Percentiles rank a stretch among this genome's conserved stretches.
Conservation (phyloP, 1,140 invertebrate species). For the Amyelois transitella region DNA sequence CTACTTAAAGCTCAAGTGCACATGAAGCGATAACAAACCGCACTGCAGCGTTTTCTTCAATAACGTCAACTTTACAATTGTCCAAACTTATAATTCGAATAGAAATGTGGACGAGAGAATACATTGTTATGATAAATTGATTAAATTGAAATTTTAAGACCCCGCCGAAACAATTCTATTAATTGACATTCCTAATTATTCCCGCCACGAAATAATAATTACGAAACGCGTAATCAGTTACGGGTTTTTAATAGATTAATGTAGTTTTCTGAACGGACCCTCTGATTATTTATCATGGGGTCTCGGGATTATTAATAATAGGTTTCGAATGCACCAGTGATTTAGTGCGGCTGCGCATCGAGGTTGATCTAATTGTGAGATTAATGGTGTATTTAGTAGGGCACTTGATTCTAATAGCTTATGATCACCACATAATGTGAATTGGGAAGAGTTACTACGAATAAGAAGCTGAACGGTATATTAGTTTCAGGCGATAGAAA, state of each 20-base stretch:
- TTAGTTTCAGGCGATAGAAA: too few relatives aligned
- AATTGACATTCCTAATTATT: constrained; percentile 17
- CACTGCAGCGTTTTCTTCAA: too few relatives aligned
- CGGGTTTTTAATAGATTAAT: constrained; percentile 11
- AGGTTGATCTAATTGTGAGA: neutral
- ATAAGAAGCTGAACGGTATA: too few relatives aligned
- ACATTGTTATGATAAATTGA: too few relatives aligned
- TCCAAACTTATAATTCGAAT: too few relatives aligned
- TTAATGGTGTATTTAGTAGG: neutral
- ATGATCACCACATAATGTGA: neutral
- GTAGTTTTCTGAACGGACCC: neutral
- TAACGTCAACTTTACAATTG: too few relatives aligned
- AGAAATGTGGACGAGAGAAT: too few relatives aligned
- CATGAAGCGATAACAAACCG: too few relatives aligned
- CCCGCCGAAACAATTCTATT: constrained; percentile 1
- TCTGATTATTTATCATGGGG: constrained; percentile 6
- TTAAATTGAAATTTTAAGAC: too few relatives aligned
- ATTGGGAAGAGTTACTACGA: too few relatives aligned
- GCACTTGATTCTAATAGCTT: neutral
- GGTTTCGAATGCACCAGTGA: neutral
- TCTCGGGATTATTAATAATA: neutral
- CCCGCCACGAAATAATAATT: constrained; percentile 5
- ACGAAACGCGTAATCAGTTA: constrained; percentile 10
- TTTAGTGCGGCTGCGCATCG: neutral
- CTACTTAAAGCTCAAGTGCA: too few relatives aligned